Base-by-base conservation (phyloP, 2,888 invertebrate species). In the Drosophila ustulata region DNA sequence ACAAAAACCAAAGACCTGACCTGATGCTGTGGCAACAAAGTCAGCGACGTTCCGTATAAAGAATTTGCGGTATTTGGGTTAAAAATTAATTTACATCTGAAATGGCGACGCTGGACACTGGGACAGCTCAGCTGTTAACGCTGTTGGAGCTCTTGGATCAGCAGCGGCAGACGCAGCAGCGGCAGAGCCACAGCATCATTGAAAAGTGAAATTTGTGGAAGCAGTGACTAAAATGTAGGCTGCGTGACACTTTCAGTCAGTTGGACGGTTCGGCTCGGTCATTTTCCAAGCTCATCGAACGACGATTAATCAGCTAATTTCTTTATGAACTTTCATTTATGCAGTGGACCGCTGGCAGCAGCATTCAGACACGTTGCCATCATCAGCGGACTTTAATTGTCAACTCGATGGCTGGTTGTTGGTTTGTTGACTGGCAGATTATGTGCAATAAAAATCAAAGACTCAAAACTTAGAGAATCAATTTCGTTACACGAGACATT, bases 1-100 rank as follows among this genome's bases (percentile, higher is more conserved):
- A 65, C 32, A 37, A 47, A 46, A 51, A 37, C 8, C 46, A 26
- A 50, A 46, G 45, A 53, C 32, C 62, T 66, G 74, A 74, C 61
- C 78, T 55, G 75, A 66, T 65, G 68, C 66, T 69, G 69, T 53
- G 75, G 55, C 67, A 68, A 52, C 68, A 69, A 66, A 63, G 50
- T 63, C 59, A 64, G 58, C 68, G 74, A 56, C 52, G 72, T 75
- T 71, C 80, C 77, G 71, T 75, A 78, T 63, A 80, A 89, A 90
- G 78, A 83, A 90, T 89, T 88, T 80, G 66, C 78, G 90, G 89
- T 84, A 91, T 91, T 91, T 90, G 74, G 90, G 90, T 91, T 88
- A 90, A 84, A 90, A 80, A 82, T 77, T 84, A 88, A 90, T 91
- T 90, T 90, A 84, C 89, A 91, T 90, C 79, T 86, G 82, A 85